These are phyloP conservation scores for Micrasema minimum DNA, from an alignment of 1,140 invertebrate species.

Conservation along the genomic window DNA sequence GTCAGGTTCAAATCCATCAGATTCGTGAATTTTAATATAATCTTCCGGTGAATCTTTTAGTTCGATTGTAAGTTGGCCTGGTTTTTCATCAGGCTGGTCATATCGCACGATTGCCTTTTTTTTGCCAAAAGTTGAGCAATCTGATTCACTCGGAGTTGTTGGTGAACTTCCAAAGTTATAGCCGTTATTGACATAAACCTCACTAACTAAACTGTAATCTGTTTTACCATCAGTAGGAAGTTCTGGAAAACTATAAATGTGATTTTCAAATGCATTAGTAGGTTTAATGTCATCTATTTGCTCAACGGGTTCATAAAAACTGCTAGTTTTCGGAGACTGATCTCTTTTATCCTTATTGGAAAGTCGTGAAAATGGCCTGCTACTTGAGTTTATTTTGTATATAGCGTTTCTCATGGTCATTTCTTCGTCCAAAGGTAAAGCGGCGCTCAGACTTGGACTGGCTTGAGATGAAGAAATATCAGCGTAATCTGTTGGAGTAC, in stretches of 20 bases:
- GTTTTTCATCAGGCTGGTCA: slow-evolving; percentile 68
- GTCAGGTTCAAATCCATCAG: slow-evolving; percentile 84
- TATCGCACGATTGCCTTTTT: slow-evolving; percentile 68
- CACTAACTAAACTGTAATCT: slow-evolving; percentile 77
- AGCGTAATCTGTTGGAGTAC: slow-evolving; percentile 72
- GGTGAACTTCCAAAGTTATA: slow-evolving; percentile 73
- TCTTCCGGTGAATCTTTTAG: slow-evolving; percentile 79
- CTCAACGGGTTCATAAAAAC: slow-evolving; percentile 62
- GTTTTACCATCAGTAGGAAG: slow-evolving; percentile 45
- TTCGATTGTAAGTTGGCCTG: slow-evolving; percentile 81
- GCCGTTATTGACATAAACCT: slow-evolving; percentile 83
- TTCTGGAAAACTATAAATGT: slow-evolving; percentile 50
- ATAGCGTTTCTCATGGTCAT: slow-evolving; percentile 80
- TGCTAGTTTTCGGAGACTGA: slow-evolving; percentile 59
- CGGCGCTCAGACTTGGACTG: slow-evolving; percentile 74
- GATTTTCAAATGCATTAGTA: slow-evolving; percentile 48
- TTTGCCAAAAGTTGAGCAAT: slow-evolving; percentile 70
- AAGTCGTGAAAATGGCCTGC: slow-evolving; percentile 69
- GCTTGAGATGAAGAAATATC: slow-evolving; percentile 74
- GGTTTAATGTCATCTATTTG: slow-evolving; percentile 37
- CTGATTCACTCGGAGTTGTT: slow-evolving; percentile 70
- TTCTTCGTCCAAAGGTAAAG: slow-evolving; percentile 80
- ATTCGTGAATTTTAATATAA: slow-evolving; percentile 76
- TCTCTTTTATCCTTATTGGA: slow-evolving; percentile 64
- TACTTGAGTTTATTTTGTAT: slow-evolving; percentile 68